phyloP scores from a whole-genome alignment of 2,888 invertebrate genomes.

The Lamproptera curius region DNA sequence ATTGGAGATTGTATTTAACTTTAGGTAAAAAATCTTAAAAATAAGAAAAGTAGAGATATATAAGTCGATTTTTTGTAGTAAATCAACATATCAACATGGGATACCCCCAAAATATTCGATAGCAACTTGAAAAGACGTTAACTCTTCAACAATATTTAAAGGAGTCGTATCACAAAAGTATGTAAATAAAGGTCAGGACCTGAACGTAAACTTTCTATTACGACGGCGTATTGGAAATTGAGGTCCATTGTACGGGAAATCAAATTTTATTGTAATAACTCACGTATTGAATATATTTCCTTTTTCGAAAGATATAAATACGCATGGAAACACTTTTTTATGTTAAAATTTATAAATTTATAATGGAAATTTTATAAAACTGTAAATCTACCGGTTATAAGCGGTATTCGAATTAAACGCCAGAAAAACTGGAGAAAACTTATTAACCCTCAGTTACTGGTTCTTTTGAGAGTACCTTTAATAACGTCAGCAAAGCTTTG shows the following conservation, averaged over 20 bases:
- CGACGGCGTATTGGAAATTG: slow-evolving; percentile 8
- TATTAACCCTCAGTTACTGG: too few species aligned
- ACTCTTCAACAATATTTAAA: slow-evolving; percentile 30
- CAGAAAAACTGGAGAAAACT: too few species aligned
- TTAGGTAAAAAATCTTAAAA: too few species aligned
- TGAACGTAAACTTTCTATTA: slow-evolving; percentile 5
- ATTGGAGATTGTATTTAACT: too few species aligned
- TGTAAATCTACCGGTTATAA: too few species aligned
- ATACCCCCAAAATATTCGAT: not conserved
- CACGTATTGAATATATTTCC: not conserved
- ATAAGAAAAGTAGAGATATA: too few species aligned
- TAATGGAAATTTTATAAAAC: too few species aligned
- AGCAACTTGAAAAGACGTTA: slow-evolving; percentile 29
- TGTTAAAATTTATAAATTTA: too few species aligned
- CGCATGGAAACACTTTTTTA: too few species aligned
- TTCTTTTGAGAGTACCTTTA: too few species aligned
- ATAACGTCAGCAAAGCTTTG: too few species aligned
- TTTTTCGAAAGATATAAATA: not conserved
- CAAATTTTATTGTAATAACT: slow-evolving; percentile 11
- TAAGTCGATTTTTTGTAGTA: not conserved
- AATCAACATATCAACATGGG: not conserved
- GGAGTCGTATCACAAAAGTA: slow-evolving; percentile 31
- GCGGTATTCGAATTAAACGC: too few species aligned
- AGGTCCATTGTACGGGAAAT: slow-evolving; percentile 1
- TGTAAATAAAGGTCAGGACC: slow-evolving; percentile 30